phyloP scores from a whole-genome alignment of 2,888 invertebrate species.

The Lingula anatina region DNA sequence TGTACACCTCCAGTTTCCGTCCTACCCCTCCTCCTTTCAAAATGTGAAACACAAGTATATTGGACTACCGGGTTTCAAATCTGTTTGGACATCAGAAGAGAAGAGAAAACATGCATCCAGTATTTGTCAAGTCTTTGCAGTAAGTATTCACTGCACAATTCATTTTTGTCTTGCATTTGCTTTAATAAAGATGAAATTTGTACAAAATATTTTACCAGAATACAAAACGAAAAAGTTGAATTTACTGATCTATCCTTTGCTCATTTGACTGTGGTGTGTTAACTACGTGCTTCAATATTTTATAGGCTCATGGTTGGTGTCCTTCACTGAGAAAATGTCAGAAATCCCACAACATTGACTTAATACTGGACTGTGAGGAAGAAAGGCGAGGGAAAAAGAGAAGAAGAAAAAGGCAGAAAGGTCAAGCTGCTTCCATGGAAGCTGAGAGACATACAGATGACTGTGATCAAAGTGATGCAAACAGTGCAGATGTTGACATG shows the following conservation, averaged over 20 bases:
- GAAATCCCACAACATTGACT: constrained; percentile 50
- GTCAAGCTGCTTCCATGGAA: not conserved
- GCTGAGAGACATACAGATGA: no score
- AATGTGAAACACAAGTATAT: constrained; percentile 23
- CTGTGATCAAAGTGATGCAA: no score
- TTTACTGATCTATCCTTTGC: no score
- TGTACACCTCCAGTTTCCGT: constrained; percentile 19
- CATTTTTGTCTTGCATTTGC: no score
- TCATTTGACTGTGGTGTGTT: no score
- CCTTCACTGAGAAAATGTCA: constrained; percentile 29
- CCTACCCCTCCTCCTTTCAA: constrained; percentile 15
- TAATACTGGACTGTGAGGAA: constrained; percentile 43
- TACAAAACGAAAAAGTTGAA: no score
- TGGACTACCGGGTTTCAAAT: no score
- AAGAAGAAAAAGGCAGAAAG: constrained; percentile 17
- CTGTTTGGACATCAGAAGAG: no score
- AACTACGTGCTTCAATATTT: no score
- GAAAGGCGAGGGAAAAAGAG: constrained; percentile 19
- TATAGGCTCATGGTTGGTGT: constrained; percentile 52
- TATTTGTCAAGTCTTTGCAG: constrained; percentile 31
- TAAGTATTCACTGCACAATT: constrained; percentile 22
- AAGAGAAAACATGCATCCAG: no score
- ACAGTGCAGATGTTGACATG: not conserved
- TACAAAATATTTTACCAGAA: no score
- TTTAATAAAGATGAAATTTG: no score